Conservation (phyloP, 1,140 invertebrate species). For the Apis florea region DNA sequence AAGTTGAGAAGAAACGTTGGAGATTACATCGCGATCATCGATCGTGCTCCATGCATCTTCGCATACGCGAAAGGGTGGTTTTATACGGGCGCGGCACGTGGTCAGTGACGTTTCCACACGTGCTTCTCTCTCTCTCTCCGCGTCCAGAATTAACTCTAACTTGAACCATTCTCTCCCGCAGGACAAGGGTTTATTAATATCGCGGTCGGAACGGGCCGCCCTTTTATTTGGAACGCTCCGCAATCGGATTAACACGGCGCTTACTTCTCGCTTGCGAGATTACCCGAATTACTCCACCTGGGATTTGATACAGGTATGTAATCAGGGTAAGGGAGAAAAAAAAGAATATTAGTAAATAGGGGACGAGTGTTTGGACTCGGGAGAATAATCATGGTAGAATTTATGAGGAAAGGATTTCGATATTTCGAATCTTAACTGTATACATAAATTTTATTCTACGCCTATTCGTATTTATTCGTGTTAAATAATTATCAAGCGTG, state of each 20-base stretch:
- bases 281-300: slow-evolving; percentile 61
- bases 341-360: too few relatives aligned
- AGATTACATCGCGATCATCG: too few relatives aligned
- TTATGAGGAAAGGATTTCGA: too few relatives aligned
- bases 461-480: too few relatives aligned
- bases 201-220: slow-evolving; percentile 45
- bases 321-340: neutral
- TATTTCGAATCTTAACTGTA: too few relatives aligned
- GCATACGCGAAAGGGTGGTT: neutral
- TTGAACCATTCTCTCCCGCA: slow-evolving; percentile 51
- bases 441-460: too few relatives aligned
- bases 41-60: too few relatives aligned
- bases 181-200: slow-evolving; percentile 69
- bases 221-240: slow-evolving; percentile 56
- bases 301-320: slow-evolving; percentile 66
- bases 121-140: neutral
- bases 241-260: slow-evolving; percentile 68
- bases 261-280: slow-evolving; percentile 74
- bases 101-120: neutral
- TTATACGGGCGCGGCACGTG: neutral
- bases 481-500: too few relatives aligned
- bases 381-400: too few relatives aligned
- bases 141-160: slow-evolving; percentile 50
- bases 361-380: too few relatives aligned
- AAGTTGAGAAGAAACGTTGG: too few relatives aligned